These are phyloP conservation scores for Enteromius radiatus DNA, from an alignment of 2,797 vertebrate genomes.

Conservation along the genomic window DNA sequence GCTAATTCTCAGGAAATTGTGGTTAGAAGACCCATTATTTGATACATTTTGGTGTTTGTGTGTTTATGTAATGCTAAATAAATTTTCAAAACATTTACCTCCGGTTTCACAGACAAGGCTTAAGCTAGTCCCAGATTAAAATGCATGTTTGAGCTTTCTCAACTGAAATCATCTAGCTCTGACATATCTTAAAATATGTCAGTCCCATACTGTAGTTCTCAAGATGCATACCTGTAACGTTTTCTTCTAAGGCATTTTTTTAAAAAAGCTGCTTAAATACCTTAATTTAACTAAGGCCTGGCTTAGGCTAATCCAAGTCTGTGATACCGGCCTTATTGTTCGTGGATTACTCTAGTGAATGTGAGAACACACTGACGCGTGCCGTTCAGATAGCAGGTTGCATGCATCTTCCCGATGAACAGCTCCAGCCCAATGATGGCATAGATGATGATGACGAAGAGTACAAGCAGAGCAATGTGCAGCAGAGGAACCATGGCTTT, in stretches of 20 bases:
- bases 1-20: neutral
- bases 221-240: too few species aligned
- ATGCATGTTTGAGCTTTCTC: too few species aligned
- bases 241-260: too few species aligned
- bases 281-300: too few species aligned
- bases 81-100: neutral
- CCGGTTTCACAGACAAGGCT: too few species aligned
- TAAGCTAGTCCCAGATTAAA: too few species aligned
- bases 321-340: too few species aligned
- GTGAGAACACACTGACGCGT: constrained; percentile 79
- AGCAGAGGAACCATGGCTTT: constrained; percentile 99
- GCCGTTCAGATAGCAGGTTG: constrained; percentile 88
- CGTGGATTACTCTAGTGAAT: neutral
- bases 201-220: too few species aligned
- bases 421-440: constrained; percentile 99
- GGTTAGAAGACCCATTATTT: neutral
- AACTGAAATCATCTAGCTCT: too few species aligned
- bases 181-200: too few species aligned
- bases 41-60: neutral
- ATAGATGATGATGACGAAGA: constrained; percentile 99
- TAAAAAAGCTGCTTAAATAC: too few species aligned
- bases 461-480: constrained; percentile 97
- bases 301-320: too few species aligned
- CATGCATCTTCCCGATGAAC: constrained; percentile 99
- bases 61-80: neutral